Conservation (phyloP, 2,113 vertebrate species). For the Protobothrops flavoviridis region DNA sequence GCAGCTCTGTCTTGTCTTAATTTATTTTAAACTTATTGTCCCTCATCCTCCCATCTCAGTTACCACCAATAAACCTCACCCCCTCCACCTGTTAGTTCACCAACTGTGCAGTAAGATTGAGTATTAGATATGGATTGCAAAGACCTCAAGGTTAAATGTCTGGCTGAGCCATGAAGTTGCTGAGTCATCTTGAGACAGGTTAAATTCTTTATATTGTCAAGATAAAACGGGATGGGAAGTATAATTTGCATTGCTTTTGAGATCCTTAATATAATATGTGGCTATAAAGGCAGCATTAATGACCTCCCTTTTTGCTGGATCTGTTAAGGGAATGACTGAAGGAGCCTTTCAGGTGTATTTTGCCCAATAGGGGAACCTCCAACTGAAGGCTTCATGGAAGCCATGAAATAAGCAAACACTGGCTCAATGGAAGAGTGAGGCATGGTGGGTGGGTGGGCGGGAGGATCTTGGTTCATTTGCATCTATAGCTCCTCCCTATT, state of each 20-base stretch:
- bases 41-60: no score
- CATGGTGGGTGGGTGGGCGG: neutral
- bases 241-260: neutral
- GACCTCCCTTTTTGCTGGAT: neutral
- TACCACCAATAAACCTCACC: no score
- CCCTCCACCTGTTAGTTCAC: no score
- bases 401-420: neutral
- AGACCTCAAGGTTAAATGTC: neutral
- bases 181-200: neutral
- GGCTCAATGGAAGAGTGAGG: neutral
- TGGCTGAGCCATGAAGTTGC: neutral
- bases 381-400: neutral
- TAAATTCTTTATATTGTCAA: neutral
- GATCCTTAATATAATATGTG: neutral
- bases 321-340: neutral
- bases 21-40: no score
- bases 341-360: neutral
- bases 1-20: no score
- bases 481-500: neutral
- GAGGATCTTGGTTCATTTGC: neutral
- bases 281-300: neutral
- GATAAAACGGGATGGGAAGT: neutral
- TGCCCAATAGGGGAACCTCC: neutral
- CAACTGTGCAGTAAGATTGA: neutral
- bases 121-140: neutral